phyloP scores from a whole-genome alignment of 2,888 invertebrate species.

The Cartodere bifasciata region DNA sequence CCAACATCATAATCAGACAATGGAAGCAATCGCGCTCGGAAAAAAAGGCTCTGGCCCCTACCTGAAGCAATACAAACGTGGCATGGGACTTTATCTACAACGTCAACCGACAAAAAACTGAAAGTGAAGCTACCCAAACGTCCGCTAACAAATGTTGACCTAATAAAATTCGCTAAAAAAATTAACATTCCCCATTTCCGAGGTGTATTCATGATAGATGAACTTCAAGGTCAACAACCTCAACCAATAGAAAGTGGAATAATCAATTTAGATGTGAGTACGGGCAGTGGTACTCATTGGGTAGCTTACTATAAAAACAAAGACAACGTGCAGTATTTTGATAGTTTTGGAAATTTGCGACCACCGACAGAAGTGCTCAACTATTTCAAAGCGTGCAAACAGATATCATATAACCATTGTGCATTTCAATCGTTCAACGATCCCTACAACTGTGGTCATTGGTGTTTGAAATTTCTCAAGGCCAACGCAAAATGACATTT shows the following conservation, averaged over 20 bases:
- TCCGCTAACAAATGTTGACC: too few relatives aligned
- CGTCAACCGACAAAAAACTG: too few relatives aligned
- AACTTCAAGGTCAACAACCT: conserved; percentile 1
- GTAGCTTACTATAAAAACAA: conserved; percentile 7
- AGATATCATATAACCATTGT: conserved; percentile 6
- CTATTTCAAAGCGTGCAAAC: conserved; percentile 7
- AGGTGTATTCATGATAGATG: conserved; percentile 8
- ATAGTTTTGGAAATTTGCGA: conserved; percentile 7
- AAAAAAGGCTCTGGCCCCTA: too few relatives aligned
- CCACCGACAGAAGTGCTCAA: conserved; percentile 6
- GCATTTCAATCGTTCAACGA: background rate
- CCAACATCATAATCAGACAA: too few relatives aligned
- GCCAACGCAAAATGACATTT: too few relatives aligned
- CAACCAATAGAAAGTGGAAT: conserved; percentile 8
- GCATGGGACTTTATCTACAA: too few relatives aligned
- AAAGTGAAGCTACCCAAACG: too few relatives aligned
- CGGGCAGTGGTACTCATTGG: conserved; percentile 8
- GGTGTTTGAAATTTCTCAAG: conserved; percentile 10
- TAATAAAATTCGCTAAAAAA: too few relatives aligned
- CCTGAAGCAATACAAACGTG: too few relatives aligned
- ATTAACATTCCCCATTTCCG: conserved; percentile 7
- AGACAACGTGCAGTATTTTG: conserved; percentile 7
- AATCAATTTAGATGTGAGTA: conserved; percentile 6
- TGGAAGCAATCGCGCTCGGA: too few relatives aligned
- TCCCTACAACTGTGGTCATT: conserved; percentile 5